Evolutionary conservation across 2,797 vertebrate genomes (phyloP), one percentile per base, ranked within the genome.

Genomic region (Hydrolagus colliei): DNA sequence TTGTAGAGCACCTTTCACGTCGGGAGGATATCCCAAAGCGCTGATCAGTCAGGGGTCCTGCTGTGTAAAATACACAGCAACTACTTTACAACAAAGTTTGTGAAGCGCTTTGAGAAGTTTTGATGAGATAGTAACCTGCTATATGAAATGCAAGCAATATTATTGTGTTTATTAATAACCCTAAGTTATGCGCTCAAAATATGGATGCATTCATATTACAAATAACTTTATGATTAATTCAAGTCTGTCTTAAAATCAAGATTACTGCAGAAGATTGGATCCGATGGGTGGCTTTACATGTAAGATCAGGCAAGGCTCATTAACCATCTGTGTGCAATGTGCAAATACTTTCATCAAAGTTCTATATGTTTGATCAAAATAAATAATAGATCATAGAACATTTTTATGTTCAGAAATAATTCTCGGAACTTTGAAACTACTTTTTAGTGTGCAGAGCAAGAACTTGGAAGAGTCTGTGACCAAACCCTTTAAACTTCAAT

Each of bases 381-480:
- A 67, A 84, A 84, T 84, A 84, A 84, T 84, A 84, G 79, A 84
- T 84, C 65, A 84, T 67, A 84, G 18, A 32, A 71, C 32, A 84
- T 22, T 84, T 20, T 41, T 71, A 20, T 32, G 8, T 41, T 10
- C 16, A 71, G 79, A 71, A 71, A 65, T 35, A 12, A 68, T 9
- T 9, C 32, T 67, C 71, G 35, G 63, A 52, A 35, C 14, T 84
- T 71, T 52, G 79, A 84, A 84, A 84, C 65, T 41, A 18, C 65
- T 84, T 84, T 84, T 71, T n/a, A 84, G 41, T 68, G 67, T 20
- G 52, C 12, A 84, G 13, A 20, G 32, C 18, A n/a, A 27, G 22
- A 71, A 84, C 65, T 52, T 68, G 6, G 63, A 68, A 35, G 63
- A 84, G 65, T 4, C 63, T 41, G 32, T 71, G 32, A 68, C 41